phyloP scores from a whole-genome alignment of 2,113 vertebrate species.

The rabbit (Oryctolagus cuniculus) region mOryCun1.1 NC_091442.1:5947001-5947500 shows the following conservation, averaged over 20 bases:
- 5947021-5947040: slow-evolving; percentile 6
- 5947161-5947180: neutral
- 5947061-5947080: neutral
- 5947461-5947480: neutral
- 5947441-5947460: neutral
- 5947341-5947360: neutral
- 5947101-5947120: neutral
- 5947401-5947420: neutral
- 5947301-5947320: neutral
- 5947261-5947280: neutral
- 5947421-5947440: neutral
- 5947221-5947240: neutral
- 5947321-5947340: neutral
- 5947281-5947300: neutral
- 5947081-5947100: neutral
- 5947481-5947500: neutral
- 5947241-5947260: neutral
- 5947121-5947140: neutral
- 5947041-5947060: neutral
- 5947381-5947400: neutral
- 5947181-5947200: neutral
- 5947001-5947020: neutral
- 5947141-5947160: neutral
- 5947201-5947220: neutral
- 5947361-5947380: fast-evolving